Percentiles rank a stretch among this genome's conserved stretches.
phyloP scores from a whole-genome alignment of 2,113 vertebrate species.

The Pterocles gutturalis region DNA sequence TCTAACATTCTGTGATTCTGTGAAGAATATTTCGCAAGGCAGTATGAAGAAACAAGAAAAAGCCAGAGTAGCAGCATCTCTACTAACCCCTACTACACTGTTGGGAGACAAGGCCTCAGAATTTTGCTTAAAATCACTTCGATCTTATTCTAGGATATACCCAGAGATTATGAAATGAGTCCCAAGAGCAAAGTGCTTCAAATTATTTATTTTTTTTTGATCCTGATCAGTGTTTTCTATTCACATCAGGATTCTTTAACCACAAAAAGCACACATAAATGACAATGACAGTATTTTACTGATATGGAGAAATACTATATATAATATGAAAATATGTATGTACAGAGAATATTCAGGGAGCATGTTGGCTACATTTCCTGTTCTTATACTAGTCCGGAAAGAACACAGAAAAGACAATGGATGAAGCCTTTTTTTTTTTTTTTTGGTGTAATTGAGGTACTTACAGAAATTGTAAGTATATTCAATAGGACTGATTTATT shows the following conservation, averaged over 20 bases:
- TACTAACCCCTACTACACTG: neutral
- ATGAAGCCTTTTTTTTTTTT: neutral
- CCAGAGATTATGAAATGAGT: neutral
- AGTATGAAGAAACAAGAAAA: neutral
- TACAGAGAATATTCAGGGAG: neutral
- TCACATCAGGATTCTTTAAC: neutral
- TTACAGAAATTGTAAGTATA: neutral
- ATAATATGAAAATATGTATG: neutral
- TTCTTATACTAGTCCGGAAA: neutral
- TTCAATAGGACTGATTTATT: neutral
- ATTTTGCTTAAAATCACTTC: neutral
- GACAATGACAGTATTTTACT: neutral
- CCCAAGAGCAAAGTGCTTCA: neutral
- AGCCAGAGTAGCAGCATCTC: neutral
- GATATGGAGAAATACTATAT: neutral
- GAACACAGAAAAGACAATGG: neutral
- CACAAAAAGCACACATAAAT: neutral
- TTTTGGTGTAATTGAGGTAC: neutral
- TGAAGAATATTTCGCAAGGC: neutral
- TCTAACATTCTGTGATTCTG: too few species aligned
- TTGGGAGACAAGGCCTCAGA: too few species aligned
- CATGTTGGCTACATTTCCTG: neutral
- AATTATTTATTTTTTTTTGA: neutral
- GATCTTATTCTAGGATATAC: neutral
- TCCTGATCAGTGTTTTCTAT: neutral